A percentile compares a stretch with the other conserved stretches of the same genome.
Conservation (phyloP, 2,113 vertebrate genomes). For the Alethe castanea region DNA sequence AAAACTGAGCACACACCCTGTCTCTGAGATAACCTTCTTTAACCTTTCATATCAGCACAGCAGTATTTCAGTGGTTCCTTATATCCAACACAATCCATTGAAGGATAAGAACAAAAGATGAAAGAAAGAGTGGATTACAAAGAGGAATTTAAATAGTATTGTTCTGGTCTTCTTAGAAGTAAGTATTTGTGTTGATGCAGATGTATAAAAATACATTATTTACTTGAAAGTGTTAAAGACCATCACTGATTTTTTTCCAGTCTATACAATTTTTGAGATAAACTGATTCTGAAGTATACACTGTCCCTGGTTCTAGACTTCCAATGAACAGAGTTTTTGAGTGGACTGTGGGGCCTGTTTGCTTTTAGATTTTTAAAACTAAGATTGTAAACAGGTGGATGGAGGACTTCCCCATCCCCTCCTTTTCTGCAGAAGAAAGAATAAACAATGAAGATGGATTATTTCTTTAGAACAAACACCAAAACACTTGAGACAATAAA, state of each 20-base stretch:
- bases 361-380: slow-evolving; percentile 60
- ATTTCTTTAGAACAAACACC: slow-evolving; percentile 53
- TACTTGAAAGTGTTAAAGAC: slow-evolving; percentile 29
- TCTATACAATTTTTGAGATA: slow-evolving; percentile 13
- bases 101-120: slow-evolving; percentile 12
- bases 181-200: background rate
- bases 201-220: background rate
- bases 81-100: background rate
- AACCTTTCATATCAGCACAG: background rate
- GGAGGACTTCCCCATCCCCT: background rate
- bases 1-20: background rate
- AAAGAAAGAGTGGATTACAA: background rate
- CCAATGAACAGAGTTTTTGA: background rate
- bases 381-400: slow-evolving; percentile 67
- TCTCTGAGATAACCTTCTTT: background rate
- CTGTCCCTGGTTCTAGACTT: background rate
- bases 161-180: background rate
- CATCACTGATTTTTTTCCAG: background rate
- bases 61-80: background rate
- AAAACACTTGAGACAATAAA: slow-evolving; percentile 46
- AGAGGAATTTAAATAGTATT: background rate
- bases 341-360: background rate
- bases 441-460: slow-evolving; percentile 52
- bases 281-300: slow-evolving; percentile 15
- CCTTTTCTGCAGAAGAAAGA: slow-evolving; percentile 45